Base-by-base conservation (phyloP, 2,888 invertebrate genomes). In the Dryobotodes eremita region DNA sequence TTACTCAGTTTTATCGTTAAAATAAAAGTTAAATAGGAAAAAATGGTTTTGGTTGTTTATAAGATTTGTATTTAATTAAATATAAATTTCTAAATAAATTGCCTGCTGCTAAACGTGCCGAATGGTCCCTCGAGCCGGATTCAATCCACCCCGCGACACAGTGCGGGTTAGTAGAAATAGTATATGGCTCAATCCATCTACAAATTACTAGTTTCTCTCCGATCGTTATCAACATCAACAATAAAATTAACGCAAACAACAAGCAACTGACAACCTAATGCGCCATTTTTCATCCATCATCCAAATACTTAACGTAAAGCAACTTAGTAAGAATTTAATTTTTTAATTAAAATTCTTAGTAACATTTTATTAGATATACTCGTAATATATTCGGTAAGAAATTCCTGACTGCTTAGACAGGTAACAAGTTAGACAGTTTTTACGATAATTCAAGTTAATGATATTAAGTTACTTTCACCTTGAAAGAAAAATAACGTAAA, bases 291-390 rank as follows among this genome's bases (percentile, higher is more conserved):
- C 23, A 55, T 46, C 5, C 20, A 42, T 46, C 20, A 31, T 77
- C 20, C 2, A 26, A 50, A 26, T 23, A 73, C 50, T 6, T 20
- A 11, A 46, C 23, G 31, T 26, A n/a, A 17, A 26, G 6, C 10
- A 65, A 65, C 5, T 26, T 36, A 6, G 6, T 59, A n/a, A 10
- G 13, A 36, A n/a, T 20, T 55, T 42, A 13, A 31, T n/a, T 50
- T 2, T 15, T 31, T 66, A 59, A 71, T 61, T 61, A 71, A 79
- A 79, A 79, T 71, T 71, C 17, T 31, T 55, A 78, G 17, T 26
- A n/a, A 62, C 0, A 11, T 50, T 42, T 26, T 36, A 61, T 31
- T 20, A 17, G 5, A 53, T 26, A 62, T 13, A 72, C 0, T 31
- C 13, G 17, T 7, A 10, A 4, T 48, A 15, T 36, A 48, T 61